These are phyloP conservation scores for Rhinogobius similis DNA, from an alignment of 2,113 vertebrate species.

Conservation along the genomic window DNA sequence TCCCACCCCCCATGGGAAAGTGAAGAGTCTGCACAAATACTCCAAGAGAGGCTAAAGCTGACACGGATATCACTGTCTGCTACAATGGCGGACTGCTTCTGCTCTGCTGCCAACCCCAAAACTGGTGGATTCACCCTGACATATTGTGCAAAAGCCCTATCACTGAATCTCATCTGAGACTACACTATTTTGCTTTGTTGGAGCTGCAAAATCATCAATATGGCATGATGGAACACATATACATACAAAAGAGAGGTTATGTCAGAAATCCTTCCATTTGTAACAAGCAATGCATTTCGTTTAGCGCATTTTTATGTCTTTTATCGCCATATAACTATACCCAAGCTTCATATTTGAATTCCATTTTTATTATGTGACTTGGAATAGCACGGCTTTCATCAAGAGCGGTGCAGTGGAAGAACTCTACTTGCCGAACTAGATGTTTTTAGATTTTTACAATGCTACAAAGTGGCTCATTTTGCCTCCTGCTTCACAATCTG, in stretches of 20 bases:
- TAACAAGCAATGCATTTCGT: not conserved
- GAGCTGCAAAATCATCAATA: not conserved
- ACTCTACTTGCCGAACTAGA: not conserved
- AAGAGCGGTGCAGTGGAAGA: not conserved
- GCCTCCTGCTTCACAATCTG: conserved; percentile 10
- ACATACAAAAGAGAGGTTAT: too few species aligned
- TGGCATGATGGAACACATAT: not conserved
- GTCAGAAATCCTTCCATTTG: too few species aligned
- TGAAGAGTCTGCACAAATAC: conserved; percentile 35
- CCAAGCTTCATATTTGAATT: not conserved
- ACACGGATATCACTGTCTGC: conserved; percentile 54
- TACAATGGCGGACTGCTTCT: conserved; percentile 38
- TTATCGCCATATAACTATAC: not conserved
- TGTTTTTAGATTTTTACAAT: conserved; percentile 2
- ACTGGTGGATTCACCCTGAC: conserved; percentile 31
- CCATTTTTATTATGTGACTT: not conserved
- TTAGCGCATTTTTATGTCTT: too few species aligned
- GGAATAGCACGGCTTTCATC: not conserved
- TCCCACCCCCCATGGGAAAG: conserved; percentile 17
- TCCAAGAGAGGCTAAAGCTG: conserved; percentile 44
- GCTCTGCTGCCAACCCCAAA: conserved; percentile 35
- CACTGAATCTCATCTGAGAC: conserved; percentile 32
- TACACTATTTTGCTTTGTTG: not conserved
- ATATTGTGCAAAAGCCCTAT: conserved; percentile 32
- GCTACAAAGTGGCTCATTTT: not conserved